Evolutionary conservation across 2,888 invertebrate genomes (phyloP), one percentile per base, ranked within the genome.

Genomic region (Callosobruchus maculatus): DNA sequence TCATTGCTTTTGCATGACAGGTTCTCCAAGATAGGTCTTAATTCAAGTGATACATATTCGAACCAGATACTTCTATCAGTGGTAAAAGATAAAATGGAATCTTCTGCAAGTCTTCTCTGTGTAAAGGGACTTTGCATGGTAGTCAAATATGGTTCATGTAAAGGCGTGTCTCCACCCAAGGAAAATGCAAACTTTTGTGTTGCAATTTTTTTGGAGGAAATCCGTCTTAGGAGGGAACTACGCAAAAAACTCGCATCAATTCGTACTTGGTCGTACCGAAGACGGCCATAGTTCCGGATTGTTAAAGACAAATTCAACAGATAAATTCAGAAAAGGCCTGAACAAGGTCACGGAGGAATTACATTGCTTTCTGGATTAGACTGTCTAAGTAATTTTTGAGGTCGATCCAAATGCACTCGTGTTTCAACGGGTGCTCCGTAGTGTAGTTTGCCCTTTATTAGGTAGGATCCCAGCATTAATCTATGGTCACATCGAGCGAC

Each of bases 301-400:
- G 86, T 86, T 86, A 83, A 86, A 86, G 84, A 86, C 86, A 86
- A 86, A 84, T 81, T 80, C 78, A 81, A 86, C 87, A 87, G 87
- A 86, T 86, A 85, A 86, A 86, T 86, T 86, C 87, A 86, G 86
- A 87, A 87, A 86, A 86, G 84, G 80, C 86, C 85, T 84, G 83
- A 71, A 76, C 71, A 81, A 84, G 86, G 85, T 84, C 84, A 80
- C 83, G 86, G 86, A 86, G 86, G 85, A 84, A 86, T 85, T 86
- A 86, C 85, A 86, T 84, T 85, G 83, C 85, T 86, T 87, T 87
- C 87, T 87, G 87, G 87, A 87, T 87, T 87, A 86, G 87, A 87
- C 87, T 87, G 87, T 87, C 85, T 84, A 83, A 86, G 87, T 87
- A 87, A 87, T 87, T 87, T 87, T 87, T 87, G 87, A 87, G 87